phyloP scores from a whole-genome alignment of 2,888 invertebrate species.

The Aquatica leii region DNA sequence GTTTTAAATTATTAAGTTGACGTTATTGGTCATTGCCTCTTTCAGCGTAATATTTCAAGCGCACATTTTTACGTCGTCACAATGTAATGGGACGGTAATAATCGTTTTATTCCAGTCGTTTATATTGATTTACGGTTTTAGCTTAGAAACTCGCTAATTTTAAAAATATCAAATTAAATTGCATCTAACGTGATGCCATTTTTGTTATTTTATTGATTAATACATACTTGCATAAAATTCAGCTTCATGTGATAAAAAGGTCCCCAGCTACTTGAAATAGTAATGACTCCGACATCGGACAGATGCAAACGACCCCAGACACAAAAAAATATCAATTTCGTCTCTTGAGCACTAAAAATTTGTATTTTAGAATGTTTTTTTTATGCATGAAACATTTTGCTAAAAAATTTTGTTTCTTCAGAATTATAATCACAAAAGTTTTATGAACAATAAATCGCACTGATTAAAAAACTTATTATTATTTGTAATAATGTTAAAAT shows the following conservation, averaged over 20 bases:
- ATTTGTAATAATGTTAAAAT: too few species aligned
- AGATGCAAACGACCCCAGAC: constrained; percentile 31
- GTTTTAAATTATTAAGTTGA: background rate
- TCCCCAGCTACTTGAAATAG: constrained; percentile 24
- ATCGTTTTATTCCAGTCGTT: constrained; percentile 1
- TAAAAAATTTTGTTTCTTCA: too few species aligned
- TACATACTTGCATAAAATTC: constrained; percentile 24
- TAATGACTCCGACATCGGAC: constrained; percentile 26
- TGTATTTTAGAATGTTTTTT: constrained; percentile 16
- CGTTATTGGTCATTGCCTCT: background rate
- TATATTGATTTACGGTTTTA: constrained; percentile 5
- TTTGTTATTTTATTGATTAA: constrained; percentile 16
- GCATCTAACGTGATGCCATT: background rate
- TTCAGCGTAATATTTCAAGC: background rate
- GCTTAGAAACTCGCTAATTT: background rate
- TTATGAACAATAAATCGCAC: too few species aligned
- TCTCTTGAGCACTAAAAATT: constrained; percentile 19
- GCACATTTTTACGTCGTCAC: constrained; percentile 3
- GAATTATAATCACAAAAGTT: too few species aligned
- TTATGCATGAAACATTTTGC: constrained; percentile 8
- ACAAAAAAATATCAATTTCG: constrained; percentile 31
- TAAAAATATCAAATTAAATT: background rate
- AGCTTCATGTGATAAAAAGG: constrained; percentile 22
- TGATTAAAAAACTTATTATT: too few species aligned
- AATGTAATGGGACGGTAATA: constrained; percentile 10